Evolutionary conservation across 2,888 invertebrate species (phyloP), one percentile per base, ranked within the genome.

Genomic region (Vannuccia rotundouncinata): DNA sequence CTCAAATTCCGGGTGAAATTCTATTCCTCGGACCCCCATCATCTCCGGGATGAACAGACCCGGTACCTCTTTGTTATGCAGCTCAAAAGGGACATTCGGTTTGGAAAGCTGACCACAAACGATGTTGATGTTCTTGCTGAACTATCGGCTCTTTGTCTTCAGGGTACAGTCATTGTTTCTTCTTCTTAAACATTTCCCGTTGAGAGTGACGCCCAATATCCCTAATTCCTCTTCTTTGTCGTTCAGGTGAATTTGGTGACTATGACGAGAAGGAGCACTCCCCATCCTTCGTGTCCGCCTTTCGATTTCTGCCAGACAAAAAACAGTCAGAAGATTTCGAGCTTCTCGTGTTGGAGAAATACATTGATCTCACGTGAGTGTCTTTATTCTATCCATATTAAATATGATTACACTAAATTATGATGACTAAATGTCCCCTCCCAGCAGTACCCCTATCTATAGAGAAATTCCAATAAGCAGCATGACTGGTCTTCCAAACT

Each of bases 1-100:
- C 74, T 99, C 84, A 91, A 95, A 81, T 91, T 99, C 77, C 93
- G 94, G 89, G 98, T 99, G 0, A 99, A 99, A 89, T 99, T 99
- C 89, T 99, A 98, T 89, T 95, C 98, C 0, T 96, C 96, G 0
- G 99, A 99, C 88, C 99, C 99, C 86, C 94, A 94, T 85, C 87
- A 87, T 82, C 90, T 99, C 82, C 91, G 95, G 81, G 99, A 99
- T 89, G 99, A 99, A 89, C 90, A 98, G 83, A 99, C 98, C 1
- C 91, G 98, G 87, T 91, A 99, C 89, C 95, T 97, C 88, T 98
- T 98, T 89, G 98, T 98, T 88, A 91, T 98, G 82, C 98, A 99
- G 91, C 89, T 99, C 80, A 99, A 99, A 87, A 93, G 93, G 86
- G 99, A 99, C 89, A 92, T 99, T 82, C 89, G 95, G 74, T 93